Evolutionary conservation across 2,888 invertebrate genomes (phyloP), one percentile per base, ranked within the genome.

Genomic region (Rotaria socialis): DNA sequence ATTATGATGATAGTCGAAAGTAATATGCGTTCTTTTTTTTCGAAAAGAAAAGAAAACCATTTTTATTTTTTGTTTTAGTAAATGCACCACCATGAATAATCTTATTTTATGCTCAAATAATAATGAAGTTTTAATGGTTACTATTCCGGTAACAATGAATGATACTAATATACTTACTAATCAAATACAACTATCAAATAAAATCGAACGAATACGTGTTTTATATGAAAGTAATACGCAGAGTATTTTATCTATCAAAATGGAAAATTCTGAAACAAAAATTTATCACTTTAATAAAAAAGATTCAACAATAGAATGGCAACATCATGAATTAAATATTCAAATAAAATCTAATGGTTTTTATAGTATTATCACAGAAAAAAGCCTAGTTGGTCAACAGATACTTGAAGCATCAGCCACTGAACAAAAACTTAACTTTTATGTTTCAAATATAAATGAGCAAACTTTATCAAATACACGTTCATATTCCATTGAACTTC

Each of bases 371-470:
- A 14, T 27, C 11, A 55, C 47, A n/a, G 85, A 58, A 47, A 85
- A 85, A 85, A 50, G 8, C 22, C 27, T 27, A 4, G 35, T 16
- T 50, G 43, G n/a, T 16, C 84, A 84, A 84, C 27, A 47, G 19
- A 84, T 50, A 35, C 43, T 56, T 35, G 43, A 85, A 60, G 58
- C 41, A 85, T 43, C 41, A n/a, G 24, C 47, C 22, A 47, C 0
- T 47, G 47, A 80, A n/a, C 80, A 80, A n/a, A 80, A 80, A 47
- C 11, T 80, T 8, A 47, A 80, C n/a, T 80, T 80, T 47, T n/a
- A 80, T 47, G 14, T 47, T 47, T 80, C 43, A 43, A 80, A 8
- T 47, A 47, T 80, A 11, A 80, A 47, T n/a, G 80, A 80, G 47
- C 80, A 47, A 47, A 24, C 47, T 24, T n/a, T 80, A n/a, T 24